A percentile compares a stretch with the other conserved stretches of the same genome.
Evolutionary conservation across 2,797 vertebrate species (phyloP).

Genomic region (Hozukius guyotensis): DNA sequence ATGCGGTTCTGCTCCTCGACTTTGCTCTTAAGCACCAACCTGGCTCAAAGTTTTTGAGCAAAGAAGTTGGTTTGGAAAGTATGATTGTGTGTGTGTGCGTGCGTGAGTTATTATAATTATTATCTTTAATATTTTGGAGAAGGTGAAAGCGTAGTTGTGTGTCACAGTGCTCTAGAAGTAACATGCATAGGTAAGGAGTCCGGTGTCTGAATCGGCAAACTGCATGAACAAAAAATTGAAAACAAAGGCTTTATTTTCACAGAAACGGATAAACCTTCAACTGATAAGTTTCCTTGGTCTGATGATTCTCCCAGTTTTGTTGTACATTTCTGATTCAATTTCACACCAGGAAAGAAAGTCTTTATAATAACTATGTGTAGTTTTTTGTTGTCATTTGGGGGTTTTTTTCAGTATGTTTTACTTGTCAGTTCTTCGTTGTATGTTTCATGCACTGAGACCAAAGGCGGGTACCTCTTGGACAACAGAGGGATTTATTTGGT

Average conservation of each 20-base stretch:
- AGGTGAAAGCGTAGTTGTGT: slow-evolving; percentile 50
- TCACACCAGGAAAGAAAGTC: slow-evolving; percentile 43
- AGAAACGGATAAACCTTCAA: slow-evolving; percentile 30
- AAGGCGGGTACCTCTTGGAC: slow-evolving; percentile 67
- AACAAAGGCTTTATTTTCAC: slow-evolving; percentile 60
- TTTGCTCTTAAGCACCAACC: slow-evolving; percentile 58
- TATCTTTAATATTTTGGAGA: slow-evolving; percentile 67
- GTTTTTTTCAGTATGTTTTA: slow-evolving; percentile 36
- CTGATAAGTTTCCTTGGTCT: slow-evolving; percentile 32
- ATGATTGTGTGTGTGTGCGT: slow-evolving; percentile 24
- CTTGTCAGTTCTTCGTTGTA: slow-evolving; percentile 53
- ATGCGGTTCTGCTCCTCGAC: slow-evolving; percentile 63
- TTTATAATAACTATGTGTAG: slow-evolving; percentile 18
- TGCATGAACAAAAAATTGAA: slow-evolving; percentile 68
- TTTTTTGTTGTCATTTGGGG: slow-evolving; percentile 21
- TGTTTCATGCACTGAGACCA: slow-evolving; percentile 76
- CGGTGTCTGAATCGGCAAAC: slow-evolving; percentile 50
- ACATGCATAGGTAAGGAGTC: slow-evolving; percentile 63
- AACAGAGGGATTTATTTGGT: slow-evolving; percentile 59
- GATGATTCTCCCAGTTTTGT: slow-evolving; percentile 33
- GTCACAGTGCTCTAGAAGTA: slow-evolving; percentile 63
- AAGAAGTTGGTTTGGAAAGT: slow-evolving; percentile 59
- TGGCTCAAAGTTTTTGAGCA: slow-evolving; percentile 41
- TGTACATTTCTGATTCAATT: slow-evolving; percentile 58
- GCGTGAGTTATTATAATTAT: slow-evolving; percentile 64